These are phyloP conservation scores for Eucidaris tribuloides DNA, from an alignment of 35 echinoderm and acorn worm genomes.

Conservation along the genomic window DNA sequence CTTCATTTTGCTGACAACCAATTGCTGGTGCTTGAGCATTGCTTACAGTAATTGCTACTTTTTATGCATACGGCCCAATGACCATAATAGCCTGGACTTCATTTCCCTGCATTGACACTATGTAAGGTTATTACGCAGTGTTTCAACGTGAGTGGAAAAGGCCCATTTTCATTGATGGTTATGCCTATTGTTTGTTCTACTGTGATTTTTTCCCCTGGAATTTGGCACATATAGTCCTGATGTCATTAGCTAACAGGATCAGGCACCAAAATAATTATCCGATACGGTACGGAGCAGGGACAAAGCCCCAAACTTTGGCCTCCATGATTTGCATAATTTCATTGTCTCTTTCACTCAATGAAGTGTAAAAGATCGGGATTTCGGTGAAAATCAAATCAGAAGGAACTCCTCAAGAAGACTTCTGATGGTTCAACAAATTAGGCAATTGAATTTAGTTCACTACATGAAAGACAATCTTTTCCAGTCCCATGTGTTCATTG, in stretches of 20 bases:
- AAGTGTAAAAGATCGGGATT: not conserved
- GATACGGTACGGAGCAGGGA: not conserved
- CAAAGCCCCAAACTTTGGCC: not conserved
- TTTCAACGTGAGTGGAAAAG: not conserved
- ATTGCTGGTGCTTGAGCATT: too few species aligned
- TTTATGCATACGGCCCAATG: too few species aligned
- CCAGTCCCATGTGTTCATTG: not conserved
- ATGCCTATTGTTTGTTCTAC: not conserved
- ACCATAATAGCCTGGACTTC: not conserved
- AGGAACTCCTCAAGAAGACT: not conserved
- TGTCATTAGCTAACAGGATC: not conserved
- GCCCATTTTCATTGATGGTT: constrained; percentile 1
- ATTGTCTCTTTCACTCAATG: not conserved
- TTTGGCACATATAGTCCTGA: not conserved
- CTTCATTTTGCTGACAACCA: too few species aligned
- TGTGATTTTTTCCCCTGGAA: not conserved
- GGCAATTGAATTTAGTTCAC: not conserved
- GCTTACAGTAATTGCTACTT: too few species aligned
- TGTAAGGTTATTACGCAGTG: not conserved
- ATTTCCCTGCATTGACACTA: not conserved
- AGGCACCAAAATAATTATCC: not conserved
- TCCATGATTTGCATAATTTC: constrained; percentile 10
- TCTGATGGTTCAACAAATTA: not conserved
- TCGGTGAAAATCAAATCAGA: not conserved
- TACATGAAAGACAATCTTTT: not conserved